Conservation (phyloP, 2,797 vertebrate species). For the Fringilla coelebs region DNA sequence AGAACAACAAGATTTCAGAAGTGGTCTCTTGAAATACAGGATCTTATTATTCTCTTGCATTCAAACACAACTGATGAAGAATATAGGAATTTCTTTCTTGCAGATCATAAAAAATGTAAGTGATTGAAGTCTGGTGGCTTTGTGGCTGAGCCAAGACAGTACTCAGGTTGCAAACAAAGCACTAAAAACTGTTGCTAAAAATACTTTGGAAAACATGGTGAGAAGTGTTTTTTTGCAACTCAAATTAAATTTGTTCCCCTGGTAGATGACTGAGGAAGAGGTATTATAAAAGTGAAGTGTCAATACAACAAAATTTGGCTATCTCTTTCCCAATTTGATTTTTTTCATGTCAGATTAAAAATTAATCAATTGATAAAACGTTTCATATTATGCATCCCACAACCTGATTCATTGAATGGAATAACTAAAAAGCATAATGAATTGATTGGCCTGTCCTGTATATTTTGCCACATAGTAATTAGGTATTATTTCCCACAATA, state of each 20-base stretch:
- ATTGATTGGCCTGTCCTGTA: background rate
- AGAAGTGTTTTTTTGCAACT: background rate
- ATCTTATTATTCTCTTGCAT: background rate
- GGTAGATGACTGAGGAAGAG: background rate
- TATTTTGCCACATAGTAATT: background rate
- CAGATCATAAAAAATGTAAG: background rate
- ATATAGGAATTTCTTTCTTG: background rate
- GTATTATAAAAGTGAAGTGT: background rate
- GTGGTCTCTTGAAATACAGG: background rate
- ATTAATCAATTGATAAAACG: background rate
- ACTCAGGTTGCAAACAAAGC: background rate
- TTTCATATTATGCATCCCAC: background rate
- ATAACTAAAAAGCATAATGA: background rate
- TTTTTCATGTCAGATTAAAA: background rate
- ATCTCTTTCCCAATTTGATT: background rate
- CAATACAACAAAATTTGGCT: background rate
- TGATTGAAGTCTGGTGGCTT: background rate
- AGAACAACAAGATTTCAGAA: background rate
- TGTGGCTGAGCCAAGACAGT: slow-evolving; percentile 5
- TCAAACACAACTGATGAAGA: background rate
- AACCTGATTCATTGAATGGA: background rate
- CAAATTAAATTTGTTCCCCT: background rate
- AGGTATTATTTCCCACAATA: background rate
- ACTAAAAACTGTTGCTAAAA: background rate
- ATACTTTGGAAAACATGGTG: background rate